These are phyloP conservation scores for Salminus brasiliensis DNA, from an alignment of 2,113 vertebrate species.

Conservation along the genomic window DNA sequence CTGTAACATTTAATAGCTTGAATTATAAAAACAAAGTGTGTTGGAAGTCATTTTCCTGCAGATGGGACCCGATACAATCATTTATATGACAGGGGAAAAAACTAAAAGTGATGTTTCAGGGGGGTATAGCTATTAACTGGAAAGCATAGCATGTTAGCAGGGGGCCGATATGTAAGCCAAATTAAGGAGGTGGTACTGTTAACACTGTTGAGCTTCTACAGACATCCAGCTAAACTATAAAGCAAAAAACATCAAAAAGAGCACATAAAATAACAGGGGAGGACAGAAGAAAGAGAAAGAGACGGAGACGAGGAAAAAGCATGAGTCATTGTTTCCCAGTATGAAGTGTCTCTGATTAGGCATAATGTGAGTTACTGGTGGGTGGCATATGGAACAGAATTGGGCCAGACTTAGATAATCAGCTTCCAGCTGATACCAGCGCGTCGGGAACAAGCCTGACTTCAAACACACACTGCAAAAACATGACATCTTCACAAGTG, in stretches of 20 bases:
- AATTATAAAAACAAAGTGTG: too few species aligned
- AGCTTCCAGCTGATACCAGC: not conserved
- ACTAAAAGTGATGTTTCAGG: too few species aligned
- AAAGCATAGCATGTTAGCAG: too few species aligned
- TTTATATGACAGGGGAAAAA: too few species aligned
- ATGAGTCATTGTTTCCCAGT: not conserved
- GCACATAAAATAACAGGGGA: not conserved
- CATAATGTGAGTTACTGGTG: not conserved
- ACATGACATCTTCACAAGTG: not conserved
- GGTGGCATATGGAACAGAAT: not conserved
- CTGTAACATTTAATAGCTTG: too few species aligned
- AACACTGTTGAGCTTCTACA: not conserved
- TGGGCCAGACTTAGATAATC: not conserved
- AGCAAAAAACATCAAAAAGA: not conserved
- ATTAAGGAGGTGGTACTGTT: not conserved
- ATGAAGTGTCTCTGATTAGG: not conserved
- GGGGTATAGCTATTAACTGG: too few species aligned
- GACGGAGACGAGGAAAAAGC: not conserved
- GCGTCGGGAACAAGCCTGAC: not conserved
- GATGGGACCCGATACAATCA: too few species aligned
- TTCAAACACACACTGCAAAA: not conserved
- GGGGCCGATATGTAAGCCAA: too few species aligned
- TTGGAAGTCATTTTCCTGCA: too few species aligned
- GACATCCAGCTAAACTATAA: not conserved
- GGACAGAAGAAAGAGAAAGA: not conserved